Conservation (phyloP, 2,888 invertebrate species). For the Ochropleura leucogaster region DNA sequence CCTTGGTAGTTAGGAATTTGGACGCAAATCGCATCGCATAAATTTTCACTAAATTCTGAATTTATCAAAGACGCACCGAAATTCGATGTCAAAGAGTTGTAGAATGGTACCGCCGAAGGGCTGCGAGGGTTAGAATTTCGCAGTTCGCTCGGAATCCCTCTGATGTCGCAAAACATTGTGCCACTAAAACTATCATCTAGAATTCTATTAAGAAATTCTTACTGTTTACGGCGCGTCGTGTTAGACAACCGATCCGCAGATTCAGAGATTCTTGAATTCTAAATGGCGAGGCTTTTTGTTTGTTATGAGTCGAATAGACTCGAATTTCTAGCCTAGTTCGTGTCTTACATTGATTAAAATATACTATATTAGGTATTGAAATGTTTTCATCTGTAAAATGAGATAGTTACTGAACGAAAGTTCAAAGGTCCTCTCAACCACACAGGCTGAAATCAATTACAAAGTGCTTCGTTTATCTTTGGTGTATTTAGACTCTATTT, state of each 20-base stretch:
- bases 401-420: not conserved
- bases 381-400: not conserved
- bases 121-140: slow-evolving; percentile 72
- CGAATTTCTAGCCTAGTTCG: not conserved
- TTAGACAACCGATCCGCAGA: slow-evolving; percentile 28
- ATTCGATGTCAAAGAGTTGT: slow-evolving; percentile 77
- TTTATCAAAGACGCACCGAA: slow-evolving; percentile 71
- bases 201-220: slow-evolving; percentile 74
- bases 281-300: slow-evolving; percentile 6
- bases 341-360: not conserved
- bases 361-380: not conserved
- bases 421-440: not conserved
- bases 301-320: slow-evolving; percentile 6
- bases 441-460: not conserved
- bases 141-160: slow-evolving; percentile 75
- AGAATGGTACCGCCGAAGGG: slow-evolving; percentile 67
- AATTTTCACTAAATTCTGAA: slow-evolving; percentile 68
- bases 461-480: not conserved
- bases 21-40: slow-evolving; percentile 61
- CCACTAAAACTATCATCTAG: slow-evolving; percentile 73
- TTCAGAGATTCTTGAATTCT: slow-evolving; percentile 16
- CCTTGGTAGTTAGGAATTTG: slow-evolving; percentile 62
- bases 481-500: not conserved
- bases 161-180: slow-evolving; percentile 72
- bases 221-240: slow-evolving; percentile 42